A percentile compares a stretch with the other conserved stretches of the same genome.
Conservation (phyloP, 2,888 invertebrate genomes). For the Cremastinae sp. region DNA sequence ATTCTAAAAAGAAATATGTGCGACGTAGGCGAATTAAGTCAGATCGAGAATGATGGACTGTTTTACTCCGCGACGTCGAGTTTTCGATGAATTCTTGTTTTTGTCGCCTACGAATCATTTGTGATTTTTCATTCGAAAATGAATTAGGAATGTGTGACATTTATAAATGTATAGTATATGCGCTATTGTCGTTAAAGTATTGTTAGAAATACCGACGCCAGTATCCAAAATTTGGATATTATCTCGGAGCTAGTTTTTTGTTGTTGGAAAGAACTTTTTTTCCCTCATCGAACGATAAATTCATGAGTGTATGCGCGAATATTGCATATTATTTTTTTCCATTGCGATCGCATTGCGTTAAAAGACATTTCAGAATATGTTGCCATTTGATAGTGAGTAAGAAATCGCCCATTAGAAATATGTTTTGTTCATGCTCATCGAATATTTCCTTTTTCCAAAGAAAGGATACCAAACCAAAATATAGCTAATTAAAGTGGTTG, state of each 20-base stretch:
- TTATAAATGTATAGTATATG: conserved; percentile 18
- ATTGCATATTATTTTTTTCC: neutral
- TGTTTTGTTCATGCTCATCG: too few species aligned
- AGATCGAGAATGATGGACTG: conserved; percentile 25
- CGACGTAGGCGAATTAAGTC: neutral
- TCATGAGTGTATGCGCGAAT: neutral
- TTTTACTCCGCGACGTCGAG: conserved; percentile 4
- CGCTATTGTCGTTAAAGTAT: conserved; percentile 52
- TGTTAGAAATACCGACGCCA: conserved; percentile 29
- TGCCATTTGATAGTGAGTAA: too few species aligned
- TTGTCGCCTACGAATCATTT: conserved; percentile 12
- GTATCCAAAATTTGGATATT: conserved; percentile 27
- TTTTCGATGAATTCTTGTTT: conserved; percentile 14
- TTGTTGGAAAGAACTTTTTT: conserved; percentile 1
- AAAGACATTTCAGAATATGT: too few species aligned
- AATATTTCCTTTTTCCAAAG: too few species aligned
- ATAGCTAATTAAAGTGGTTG: too few species aligned
- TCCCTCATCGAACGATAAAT: neutral
- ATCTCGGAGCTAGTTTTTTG: conserved; percentile 21
- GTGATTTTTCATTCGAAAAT: conserved; percentile 32
- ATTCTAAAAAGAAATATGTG: conserved; percentile 16
- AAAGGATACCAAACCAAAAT: too few species aligned
- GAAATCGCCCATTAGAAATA: too few species aligned
- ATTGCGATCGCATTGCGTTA: too few species aligned
- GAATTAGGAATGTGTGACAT: neutral